Evolutionary conservation across 1,140 invertebrate genomes (phyloP).

Genomic region (Uloborus diversus): DNA sequence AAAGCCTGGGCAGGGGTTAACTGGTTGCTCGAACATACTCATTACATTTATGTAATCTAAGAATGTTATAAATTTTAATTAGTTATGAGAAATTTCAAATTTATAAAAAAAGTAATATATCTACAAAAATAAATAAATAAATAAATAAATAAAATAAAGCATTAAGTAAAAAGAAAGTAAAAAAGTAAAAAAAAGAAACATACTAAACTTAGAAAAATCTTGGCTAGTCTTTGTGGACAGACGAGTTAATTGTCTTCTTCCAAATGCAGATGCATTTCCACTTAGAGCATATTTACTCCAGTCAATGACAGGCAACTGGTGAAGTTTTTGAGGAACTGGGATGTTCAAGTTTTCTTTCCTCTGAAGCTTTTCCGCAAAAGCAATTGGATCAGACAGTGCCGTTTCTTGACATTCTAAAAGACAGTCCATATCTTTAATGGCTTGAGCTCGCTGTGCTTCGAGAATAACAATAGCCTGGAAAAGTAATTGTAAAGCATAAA

Average conservation of each 20-base stretch:
- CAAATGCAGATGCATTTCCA: conserved; percentile 14
- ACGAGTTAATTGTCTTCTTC: conserved; percentile 38
- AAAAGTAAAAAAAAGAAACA: not conserved
- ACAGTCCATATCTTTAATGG: conserved; percentile 78
- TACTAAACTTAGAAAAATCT: not conserved
- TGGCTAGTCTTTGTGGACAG: not conserved
- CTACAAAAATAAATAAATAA: too few relatives aligned
- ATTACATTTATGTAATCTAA: too few relatives aligned
- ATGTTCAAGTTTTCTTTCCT: conserved; percentile 73
- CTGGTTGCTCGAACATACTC: too few relatives aligned
- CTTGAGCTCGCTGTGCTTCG: conserved; percentile 78
- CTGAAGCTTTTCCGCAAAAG: conserved; percentile 77
- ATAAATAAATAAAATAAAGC: too few relatives aligned
- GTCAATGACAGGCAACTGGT: conserved; percentile 76
- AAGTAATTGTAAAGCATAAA: not conserved
- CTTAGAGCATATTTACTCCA: conserved; percentile 79
- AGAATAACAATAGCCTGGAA: conserved; percentile 73
- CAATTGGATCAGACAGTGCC: conserved; percentile 78
- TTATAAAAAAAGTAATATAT: too few relatives aligned
- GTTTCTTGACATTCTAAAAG: conserved; percentile 73
- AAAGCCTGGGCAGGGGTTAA: too few relatives aligned
- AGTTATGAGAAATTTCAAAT: too few relatives aligned
- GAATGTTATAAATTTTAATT: too few relatives aligned
- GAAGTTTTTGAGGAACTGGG: conserved; percentile 75
- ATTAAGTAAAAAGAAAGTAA: too few relatives aligned